Evolutionary conservation across 2,113 vertebrate genomes (phyloP).

Genomic region (Pelecanoides urinatrix): DNA sequence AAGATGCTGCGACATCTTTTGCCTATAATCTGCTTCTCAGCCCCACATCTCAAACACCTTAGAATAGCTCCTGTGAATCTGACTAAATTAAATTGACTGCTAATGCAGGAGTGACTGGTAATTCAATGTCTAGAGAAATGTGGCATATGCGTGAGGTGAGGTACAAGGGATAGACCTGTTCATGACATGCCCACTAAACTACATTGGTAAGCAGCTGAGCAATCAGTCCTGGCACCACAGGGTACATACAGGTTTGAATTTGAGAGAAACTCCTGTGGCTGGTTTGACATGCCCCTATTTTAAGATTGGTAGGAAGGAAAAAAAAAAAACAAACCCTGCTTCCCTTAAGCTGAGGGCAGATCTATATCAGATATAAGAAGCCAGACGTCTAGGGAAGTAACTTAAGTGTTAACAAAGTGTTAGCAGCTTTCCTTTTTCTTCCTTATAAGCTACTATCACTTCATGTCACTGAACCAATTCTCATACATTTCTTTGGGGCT

Average conservation of each 20-base stretch:
- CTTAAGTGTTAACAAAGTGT: background rate
- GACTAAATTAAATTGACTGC: background rate
- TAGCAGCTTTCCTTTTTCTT: background rate
- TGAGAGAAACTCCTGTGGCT: background rate
- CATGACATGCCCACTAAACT: background rate
- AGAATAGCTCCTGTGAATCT: background rate
- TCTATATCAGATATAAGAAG: background rate
- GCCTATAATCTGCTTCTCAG: background rate
- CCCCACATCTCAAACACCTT: background rate
- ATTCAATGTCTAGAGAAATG: rapidly evolving
- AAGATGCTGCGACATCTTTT: background rate
- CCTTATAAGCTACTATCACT: background rate
- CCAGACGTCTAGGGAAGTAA: background rate
- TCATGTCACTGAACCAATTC: background rate
- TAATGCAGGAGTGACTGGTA: background rate
- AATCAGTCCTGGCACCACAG: background rate
- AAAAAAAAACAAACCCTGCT: rapidly evolving
- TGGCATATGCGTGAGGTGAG: rapidly evolving
- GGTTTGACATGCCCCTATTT: background rate
- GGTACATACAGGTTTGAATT: no score
- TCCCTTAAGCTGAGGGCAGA: background rate
- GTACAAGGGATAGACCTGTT: background rate
- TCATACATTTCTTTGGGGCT: background rate
- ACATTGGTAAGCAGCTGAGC: background rate
- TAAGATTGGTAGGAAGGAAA: background rate